Percentiles rank a stretch among this genome's conserved stretches.
Evolutionary conservation across 2,113 vertebrate species (phyloP).

Genomic region (Stomatorhinus ivindoensis): DNA sequence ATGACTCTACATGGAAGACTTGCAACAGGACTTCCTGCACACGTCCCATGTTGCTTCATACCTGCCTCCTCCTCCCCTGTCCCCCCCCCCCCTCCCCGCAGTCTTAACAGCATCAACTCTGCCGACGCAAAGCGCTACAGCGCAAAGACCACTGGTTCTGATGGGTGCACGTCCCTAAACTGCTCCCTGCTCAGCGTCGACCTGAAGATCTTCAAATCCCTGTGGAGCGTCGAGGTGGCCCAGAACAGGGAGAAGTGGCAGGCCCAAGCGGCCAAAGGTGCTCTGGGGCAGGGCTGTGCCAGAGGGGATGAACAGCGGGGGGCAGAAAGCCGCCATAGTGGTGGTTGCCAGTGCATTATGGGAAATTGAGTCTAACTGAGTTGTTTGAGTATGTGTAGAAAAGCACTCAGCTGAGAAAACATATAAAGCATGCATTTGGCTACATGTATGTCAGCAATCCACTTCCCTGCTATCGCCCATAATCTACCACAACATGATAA

Average conservation of each 20-base stretch:
- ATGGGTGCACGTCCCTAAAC: slow-evolving; percentile 76
- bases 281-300: too few relatives aligned
- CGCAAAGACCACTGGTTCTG: slow-evolving; percentile 73
- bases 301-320: background rate
- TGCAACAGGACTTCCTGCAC: background rate
- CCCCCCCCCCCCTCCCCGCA: too few relatives aligned
- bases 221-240: slow-evolving; percentile 87
- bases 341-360: background rate
- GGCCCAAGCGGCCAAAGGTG: slow-evolving; percentile 87
- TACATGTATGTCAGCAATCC: background rate
- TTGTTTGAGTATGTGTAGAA: background rate
- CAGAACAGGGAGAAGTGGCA: slow-evolving; percentile 92
- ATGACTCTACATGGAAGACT: background rate
- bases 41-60: background rate
- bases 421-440: background rate
- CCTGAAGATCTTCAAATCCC: slow-evolving; percentile 82
- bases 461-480: background rate
- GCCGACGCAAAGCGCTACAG: slow-evolving; percentile 76
- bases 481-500: background rate
- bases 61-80: background rate
- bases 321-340: background rate
- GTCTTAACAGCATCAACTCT: slow-evolving; percentile 78
- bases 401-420: background rate
- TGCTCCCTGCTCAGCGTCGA: slow-evolving; percentile 82
- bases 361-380: background rate